Conservation (phyloP, 2,797 vertebrate species). For the Saxicola maurus region DNA sequence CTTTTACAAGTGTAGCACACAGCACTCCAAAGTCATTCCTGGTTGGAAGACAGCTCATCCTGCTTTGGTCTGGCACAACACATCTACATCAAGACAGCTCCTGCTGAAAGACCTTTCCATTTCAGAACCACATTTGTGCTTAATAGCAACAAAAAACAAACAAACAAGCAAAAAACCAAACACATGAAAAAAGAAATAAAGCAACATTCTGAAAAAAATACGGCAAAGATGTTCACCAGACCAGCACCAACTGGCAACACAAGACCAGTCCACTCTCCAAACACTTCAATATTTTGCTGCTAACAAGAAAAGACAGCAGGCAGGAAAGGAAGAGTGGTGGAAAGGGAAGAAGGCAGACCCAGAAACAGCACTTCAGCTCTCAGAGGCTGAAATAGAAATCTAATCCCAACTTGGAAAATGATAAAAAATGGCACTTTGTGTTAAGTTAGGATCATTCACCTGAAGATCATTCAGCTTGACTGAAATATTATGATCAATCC, state of each 20-base stretch:
- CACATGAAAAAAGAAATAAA: not conserved
- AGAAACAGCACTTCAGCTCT: not conserved
- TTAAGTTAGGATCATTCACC: not conserved
- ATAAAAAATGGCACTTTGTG: not conserved
- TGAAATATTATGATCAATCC: not conserved
- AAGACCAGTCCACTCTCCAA: not conserved
- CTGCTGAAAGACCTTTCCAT: not conserved
- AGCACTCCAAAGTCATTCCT: not conserved
- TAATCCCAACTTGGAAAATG: not conserved
- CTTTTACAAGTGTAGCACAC: not conserved
- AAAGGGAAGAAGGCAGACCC: not conserved
- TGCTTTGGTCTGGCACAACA: not conserved
- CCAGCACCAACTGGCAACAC: not conserved
- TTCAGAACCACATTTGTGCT: not conserved
- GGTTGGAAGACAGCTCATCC: not conserved
- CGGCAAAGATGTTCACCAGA: rapidly evolving
- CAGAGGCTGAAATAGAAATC: not conserved
- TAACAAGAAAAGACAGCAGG: not conserved
- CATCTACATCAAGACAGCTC: not conserved
- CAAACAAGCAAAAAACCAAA: not conserved
- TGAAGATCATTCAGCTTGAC: not conserved
- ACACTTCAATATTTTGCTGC: not conserved
- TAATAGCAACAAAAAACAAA: not conserved
- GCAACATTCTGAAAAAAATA: not conserved
- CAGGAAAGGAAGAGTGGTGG: not conserved